phyloP scores from a whole-genome alignment of 2,113 vertebrate species.

The Scalopus aquaticus region DNA sequence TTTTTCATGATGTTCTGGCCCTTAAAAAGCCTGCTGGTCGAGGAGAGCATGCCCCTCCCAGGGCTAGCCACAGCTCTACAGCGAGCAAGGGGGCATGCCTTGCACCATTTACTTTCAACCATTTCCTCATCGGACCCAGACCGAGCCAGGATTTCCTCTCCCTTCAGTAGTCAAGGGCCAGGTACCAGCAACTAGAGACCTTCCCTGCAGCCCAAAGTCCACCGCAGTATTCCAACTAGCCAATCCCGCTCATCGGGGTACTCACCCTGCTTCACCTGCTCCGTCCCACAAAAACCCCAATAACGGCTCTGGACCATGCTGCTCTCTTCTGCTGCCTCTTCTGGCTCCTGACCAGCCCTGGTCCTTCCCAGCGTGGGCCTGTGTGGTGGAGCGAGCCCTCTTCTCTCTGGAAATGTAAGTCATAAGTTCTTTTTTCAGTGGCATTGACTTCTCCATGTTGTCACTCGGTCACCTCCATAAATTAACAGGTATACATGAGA shows the following conservation, averaged over 20 bases:
- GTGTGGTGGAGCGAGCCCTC: not conserved
- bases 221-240: not conserved
- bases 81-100: not conserved
- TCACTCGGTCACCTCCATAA: not conserved
- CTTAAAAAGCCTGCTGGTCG: not conserved
- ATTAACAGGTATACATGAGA: not conserved
- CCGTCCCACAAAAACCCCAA: not conserved
- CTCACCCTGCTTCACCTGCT: not conserved
- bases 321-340: not conserved
- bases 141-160: not conserved
- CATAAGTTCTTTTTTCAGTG: not conserved
- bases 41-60: not conserved
- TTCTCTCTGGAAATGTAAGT: not conserved
- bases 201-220: not conserved
- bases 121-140: not conserved
- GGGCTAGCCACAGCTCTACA: not conserved
- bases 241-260: not conserved
- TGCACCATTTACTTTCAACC: not conserved
- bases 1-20: not conserved
- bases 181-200: not conserved
- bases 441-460: not conserved
- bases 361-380: not conserved
- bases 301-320: not conserved
- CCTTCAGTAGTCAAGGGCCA: not conserved
- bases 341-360: not conserved